These are phyloP conservation scores for Atopsyche davidsoni DNA, from an alignment of 1,140 invertebrate species.

Conservation along the genomic window DNA sequence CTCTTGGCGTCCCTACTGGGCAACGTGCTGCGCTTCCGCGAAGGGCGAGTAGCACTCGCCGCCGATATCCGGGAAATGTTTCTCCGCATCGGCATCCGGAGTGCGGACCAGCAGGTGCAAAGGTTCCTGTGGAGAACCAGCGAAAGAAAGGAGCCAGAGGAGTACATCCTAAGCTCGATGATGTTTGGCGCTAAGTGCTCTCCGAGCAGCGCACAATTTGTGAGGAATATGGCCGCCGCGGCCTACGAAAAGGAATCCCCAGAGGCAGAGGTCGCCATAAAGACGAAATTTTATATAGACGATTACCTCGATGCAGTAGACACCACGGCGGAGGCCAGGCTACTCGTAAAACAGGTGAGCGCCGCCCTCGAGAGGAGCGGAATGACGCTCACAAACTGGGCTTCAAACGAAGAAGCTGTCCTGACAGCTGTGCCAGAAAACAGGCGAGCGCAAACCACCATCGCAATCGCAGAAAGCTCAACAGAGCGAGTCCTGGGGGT, in stretches of 20 bases:
- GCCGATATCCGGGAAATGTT: constrained; percentile 34
- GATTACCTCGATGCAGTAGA: constrained; percentile 10
- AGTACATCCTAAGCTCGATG: neutral
- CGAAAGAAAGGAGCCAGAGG: neutral
- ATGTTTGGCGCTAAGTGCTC: constrained; percentile 22
- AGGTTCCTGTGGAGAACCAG: constrained; percentile 33
- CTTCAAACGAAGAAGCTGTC: neutral
- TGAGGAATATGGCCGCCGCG: constrained; percentile 12
- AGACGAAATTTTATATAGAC: constrained; percentile 11
- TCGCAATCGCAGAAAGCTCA: neutral
- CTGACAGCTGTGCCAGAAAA: neutral
- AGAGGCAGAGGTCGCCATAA: neutral
- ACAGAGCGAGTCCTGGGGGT: neutral
- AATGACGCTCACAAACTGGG: neutral
- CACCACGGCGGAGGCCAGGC: neutral
- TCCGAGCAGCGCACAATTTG: constrained; percentile 18
- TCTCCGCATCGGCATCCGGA: constrained; percentile 31
- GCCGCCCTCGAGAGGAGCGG: neutral
- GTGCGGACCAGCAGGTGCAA: constrained; percentile 31
- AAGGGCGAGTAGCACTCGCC: constrained; percentile 26
- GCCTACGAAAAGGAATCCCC: neutral
- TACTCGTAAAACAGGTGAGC: constrained; percentile 1
- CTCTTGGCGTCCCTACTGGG: constrained; percentile 28
- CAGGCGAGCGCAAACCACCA: neutral
- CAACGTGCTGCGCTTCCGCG: constrained; percentile 32